Conservation (phyloP, 1,140 invertebrate genomes). For the Lysiphlebus fabarum region DNA sequence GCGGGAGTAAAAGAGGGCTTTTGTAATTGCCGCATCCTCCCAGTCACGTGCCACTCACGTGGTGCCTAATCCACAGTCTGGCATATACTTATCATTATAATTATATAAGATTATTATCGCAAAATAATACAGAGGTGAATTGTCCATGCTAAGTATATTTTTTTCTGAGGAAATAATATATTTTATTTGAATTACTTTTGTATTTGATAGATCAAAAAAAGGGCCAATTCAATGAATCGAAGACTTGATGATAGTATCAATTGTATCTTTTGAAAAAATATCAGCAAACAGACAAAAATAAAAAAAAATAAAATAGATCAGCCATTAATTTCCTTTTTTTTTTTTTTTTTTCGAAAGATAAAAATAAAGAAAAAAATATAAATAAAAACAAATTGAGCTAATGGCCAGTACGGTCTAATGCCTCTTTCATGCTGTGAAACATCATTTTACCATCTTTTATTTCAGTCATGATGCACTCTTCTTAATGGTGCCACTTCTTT, state of each 20-base stretch:
- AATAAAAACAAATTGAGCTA: conserved; percentile 49
- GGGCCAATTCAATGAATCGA: background rate
- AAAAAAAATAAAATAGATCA: conserved; percentile 43
- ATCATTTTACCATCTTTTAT: conserved; percentile 34
- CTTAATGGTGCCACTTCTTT: conserved; percentile 54
- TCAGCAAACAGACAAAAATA: background rate
- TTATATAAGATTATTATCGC: conserved; percentile 11
- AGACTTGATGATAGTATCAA: conserved; percentile 2
- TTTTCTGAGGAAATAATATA: background rate
- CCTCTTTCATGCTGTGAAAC: conserved; percentile 31
- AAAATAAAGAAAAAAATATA: conserved; percentile 44
- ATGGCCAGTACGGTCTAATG: conserved; percentile 54
- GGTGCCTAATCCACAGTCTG: conserved; percentile 32
- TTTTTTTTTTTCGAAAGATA: conserved; percentile 22
- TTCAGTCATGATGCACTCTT: conserved; percentile 29
- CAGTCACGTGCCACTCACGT: conserved; percentile 50
- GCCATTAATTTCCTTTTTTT: conserved; percentile 52
- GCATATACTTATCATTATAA: background rate
- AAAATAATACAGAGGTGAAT: conserved; percentile 10
- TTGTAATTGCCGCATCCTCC: conserved; percentile 51
- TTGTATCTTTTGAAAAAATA: background rate
- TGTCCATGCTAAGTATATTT: conserved; percentile 7
- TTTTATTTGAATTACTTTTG: background rate
- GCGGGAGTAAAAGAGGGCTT: conserved; percentile 29
- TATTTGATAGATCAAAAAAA: background rate